Evolutionary conservation across 2,888 invertebrate species (phyloP).

Genomic region (Ichneumon xanthorius): DNA sequence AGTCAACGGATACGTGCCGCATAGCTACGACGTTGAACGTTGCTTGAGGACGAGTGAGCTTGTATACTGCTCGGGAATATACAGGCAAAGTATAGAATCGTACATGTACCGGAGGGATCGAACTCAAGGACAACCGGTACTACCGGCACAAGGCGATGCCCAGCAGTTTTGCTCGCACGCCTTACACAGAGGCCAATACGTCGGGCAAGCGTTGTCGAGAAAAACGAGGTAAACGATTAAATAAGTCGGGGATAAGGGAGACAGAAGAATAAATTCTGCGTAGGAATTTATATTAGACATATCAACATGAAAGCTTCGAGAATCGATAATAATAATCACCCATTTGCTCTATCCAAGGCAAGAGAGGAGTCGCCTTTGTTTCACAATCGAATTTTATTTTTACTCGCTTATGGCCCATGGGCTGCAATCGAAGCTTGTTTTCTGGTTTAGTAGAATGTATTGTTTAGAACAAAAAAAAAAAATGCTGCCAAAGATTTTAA

Average conservation of each 20-base stretch:
- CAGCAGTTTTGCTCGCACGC: conserved; percentile 36
- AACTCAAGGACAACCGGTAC: conserved; percentile 84
- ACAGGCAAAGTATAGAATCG: conserved; percentile 58
- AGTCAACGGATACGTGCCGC: neutral
- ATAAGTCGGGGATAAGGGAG: conserved; percentile 18
- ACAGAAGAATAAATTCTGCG: conserved; percentile 8
- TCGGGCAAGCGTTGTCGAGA: conserved; percentile 3
- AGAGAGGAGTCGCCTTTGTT: neutral
- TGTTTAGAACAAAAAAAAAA: too few species aligned
- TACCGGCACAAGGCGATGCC: conserved; percentile 52
- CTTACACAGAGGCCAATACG: conserved; percentile 8
- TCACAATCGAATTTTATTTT: conserved; percentile 4
- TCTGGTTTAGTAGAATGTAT: too few species aligned
- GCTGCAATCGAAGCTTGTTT: too few species aligned
- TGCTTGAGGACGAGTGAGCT: conserved; percentile 1
- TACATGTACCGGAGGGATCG: conserved; percentile 75
- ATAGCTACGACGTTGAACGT: neutral
- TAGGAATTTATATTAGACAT: conserved; percentile 7
- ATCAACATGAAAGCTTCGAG: neutral
- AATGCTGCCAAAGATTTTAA: too few species aligned
- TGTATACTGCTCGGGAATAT: conserved; percentile 33
- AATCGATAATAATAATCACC: conserved; percentile 18
- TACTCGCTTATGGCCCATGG: neutral
- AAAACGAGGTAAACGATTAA: conserved; percentile 39
- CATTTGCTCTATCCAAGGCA: neutral